Evolutionary conservation across 2,888 invertebrate genomes (phyloP).

Genomic region (Lydus trimaculatus): DNA sequence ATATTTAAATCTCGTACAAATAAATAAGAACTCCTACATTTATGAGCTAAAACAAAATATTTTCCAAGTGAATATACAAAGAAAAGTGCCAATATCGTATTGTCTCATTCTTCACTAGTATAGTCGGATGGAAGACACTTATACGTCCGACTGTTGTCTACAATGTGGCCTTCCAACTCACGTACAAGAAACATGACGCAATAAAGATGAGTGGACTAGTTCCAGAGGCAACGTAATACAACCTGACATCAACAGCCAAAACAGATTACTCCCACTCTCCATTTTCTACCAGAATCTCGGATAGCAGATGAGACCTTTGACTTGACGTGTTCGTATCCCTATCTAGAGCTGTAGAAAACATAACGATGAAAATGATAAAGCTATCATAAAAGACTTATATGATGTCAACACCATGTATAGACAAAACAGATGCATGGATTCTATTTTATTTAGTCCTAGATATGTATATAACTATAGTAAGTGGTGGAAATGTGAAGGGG

Average conservation of each 20-base stretch:
- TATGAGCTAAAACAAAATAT: not conserved
- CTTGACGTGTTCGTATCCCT: conserved; percentile 15
- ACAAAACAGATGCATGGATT: not conserved
- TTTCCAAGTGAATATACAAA: not conserved
- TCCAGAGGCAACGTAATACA: conserved; percentile 32
- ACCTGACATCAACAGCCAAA: conserved; percentile 33
- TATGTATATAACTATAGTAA: not conserved
- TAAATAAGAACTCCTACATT: not conserved
- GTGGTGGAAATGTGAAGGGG: not conserved
- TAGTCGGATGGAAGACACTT: conserved; percentile 42
- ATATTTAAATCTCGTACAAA: not conserved
- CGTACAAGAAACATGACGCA: conserved; percentile 55
- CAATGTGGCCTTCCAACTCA: conserved; percentile 46
- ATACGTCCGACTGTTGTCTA: conserved; percentile 47
- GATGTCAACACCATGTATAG: not conserved
- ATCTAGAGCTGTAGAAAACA: not conserved
- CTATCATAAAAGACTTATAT: not conserved
- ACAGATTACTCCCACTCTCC: conserved; percentile 20
- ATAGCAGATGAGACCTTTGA: conserved; percentile 26
- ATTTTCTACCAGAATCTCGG: conserved; percentile 21
- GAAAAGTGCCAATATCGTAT: conserved; percentile 31
- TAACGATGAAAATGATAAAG: not conserved
- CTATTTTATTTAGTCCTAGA: not conserved
- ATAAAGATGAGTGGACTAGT: conserved; percentile 53
- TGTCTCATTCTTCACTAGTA: conserved; percentile 46